Evolutionary conservation across 2,113 vertebrate genomes (phyloP).

Genomic region (Nanger granti): DNA sequence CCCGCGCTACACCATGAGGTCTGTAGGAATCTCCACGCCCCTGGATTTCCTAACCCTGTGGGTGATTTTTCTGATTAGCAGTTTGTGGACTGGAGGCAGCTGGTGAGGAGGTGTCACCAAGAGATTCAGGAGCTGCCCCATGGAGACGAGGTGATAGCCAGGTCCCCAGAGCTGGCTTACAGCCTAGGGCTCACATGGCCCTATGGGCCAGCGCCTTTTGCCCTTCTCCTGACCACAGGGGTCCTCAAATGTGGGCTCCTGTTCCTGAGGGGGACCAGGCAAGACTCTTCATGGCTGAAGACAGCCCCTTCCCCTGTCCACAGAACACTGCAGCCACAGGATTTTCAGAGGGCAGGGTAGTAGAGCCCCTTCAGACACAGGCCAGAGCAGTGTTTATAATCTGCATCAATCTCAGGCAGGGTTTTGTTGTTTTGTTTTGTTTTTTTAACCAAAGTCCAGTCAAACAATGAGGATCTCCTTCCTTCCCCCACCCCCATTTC

Average conservation of each 20-base stretch:
- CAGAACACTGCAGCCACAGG: not conserved
- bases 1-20: rapidly evolving
- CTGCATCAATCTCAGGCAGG: not conserved
- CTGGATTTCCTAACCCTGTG: not conserved
- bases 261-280: not conserved
- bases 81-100: not conserved
- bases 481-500: no score
- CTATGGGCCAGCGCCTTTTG: rapidly evolving
- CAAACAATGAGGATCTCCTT: not conserved
- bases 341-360: not conserved
- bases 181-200: not conserved
- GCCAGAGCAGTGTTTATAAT: not conserved
- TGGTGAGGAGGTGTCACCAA: not conserved
- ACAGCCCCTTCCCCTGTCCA: not conserved
- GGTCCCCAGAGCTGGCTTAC: not conserved
- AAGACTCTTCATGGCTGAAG: not conserved
- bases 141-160: rapidly evolving
- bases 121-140: not conserved
- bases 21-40: not conserved
- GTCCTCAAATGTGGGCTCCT: not conserved
- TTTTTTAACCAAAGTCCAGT: not conserved
- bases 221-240: not conserved
- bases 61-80: not conserved
- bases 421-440: no score
- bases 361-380: not conserved